Evolutionary conservation across 2,797 vertebrate species (phyloP).

Genomic region (Cossypha polioptera): DNA sequence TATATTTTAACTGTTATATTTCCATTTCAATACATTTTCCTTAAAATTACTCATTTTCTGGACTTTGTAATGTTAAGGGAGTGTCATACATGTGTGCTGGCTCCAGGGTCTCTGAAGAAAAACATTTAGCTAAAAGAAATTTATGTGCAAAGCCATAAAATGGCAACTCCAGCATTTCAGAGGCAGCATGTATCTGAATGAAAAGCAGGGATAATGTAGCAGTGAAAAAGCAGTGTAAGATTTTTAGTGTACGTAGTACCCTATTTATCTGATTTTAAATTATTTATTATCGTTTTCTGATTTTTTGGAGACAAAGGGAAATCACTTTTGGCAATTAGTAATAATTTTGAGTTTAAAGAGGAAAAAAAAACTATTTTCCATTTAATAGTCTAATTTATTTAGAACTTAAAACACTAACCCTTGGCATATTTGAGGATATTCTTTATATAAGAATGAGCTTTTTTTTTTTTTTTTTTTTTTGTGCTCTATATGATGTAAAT

Average conservation of each 20-base stretch:
- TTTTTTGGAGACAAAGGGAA: background rate
- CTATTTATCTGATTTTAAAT: background rate
- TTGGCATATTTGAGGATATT: background rate
- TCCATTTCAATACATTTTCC: background rate
- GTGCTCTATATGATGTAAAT: background rate
- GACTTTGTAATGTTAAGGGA: background rate
- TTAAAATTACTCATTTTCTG: background rate
- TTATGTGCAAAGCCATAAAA: background rate
- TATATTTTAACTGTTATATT: background rate
- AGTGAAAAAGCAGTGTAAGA: background rate
- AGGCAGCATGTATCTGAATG: background rate
- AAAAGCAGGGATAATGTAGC: background rate
- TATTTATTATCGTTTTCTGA: background rate
- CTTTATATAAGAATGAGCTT: background rate
- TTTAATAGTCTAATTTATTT: background rate
- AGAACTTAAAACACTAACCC: background rate
- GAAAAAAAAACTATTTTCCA: background rate
- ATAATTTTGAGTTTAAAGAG: background rate
- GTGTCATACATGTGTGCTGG: background rate
- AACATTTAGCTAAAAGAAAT: background rate
- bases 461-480: background rate
- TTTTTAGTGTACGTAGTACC: background rate
- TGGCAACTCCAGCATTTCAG: background rate
- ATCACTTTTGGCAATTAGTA: background rate
- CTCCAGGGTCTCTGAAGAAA: background rate